Evolutionary conservation across 2,113 vertebrate genomes (phyloP).

Genomic region (Pavo muticus): DNA sequence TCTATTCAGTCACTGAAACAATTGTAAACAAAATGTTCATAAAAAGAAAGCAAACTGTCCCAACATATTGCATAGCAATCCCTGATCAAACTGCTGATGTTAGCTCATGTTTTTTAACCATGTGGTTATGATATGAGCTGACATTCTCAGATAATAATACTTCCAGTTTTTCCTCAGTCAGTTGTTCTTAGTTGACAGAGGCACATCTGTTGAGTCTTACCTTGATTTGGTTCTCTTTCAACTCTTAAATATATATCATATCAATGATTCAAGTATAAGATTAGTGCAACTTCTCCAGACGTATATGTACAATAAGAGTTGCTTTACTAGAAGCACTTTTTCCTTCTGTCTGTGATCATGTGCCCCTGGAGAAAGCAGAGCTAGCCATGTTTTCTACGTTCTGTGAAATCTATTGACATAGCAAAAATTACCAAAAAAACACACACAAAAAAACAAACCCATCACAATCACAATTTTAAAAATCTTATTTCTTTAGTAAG

Average conservation of each 20-base stretch:
- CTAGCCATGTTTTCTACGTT: not conserved
- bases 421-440: not conserved
- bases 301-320: not conserved
- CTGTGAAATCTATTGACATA: not conserved
- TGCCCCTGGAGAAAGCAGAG: not conserved
- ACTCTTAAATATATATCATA: not conserved
- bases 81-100: not conserved
- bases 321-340: not conserved
- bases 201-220: not conserved
- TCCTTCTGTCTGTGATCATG: not conserved
- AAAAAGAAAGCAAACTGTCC: not conserved
- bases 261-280: not conserved
- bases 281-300: not conserved
- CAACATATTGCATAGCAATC: not conserved
- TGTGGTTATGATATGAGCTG: not conserved
- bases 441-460: not conserved
- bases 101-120: not conserved
- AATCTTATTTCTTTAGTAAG: not conserved
- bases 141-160: not conserved
- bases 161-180: not conserved
- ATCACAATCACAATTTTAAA: not conserved
- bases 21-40: not conserved
- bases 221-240: not conserved
- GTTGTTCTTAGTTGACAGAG: not conserved
- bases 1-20: not conserved